Percentiles rank a stretch among this genome's conserved stretches.
Evolutionary conservation across 2,113 vertebrate genomes (phyloP).

Genomic region (Dolichotis patagonum): DNA sequence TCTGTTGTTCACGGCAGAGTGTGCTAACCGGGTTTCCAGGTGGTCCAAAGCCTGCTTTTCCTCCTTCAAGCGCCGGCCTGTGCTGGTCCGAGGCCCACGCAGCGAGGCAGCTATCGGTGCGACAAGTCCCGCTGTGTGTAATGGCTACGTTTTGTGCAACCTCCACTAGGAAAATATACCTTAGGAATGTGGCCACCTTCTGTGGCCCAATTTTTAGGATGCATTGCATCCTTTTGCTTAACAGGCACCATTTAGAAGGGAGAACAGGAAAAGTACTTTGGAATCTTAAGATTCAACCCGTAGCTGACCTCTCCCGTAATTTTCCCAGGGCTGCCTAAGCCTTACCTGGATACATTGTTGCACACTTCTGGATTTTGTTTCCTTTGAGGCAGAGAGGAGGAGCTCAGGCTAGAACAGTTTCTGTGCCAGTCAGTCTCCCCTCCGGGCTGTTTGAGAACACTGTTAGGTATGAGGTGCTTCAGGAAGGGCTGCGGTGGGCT

Average conservation of each 20-base stretch:
- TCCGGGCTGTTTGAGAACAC: not conserved
- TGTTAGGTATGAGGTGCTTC: rapidly evolving
- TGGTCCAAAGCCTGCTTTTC: not conserved
- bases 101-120: rapidly evolving
- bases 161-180: not conserved
- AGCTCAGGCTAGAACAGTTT: not conserved
- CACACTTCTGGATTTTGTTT: rapidly evolving
- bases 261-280: not conserved
- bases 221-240: rapidly evolving
- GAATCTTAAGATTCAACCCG: rapidly evolving
- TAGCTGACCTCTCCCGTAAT: rapidly evolving
- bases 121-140: rapidly evolving
- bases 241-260: rapidly evolving
- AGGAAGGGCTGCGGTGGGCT: rapidly evolving
- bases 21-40: rapidly evolving
- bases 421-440: too few species aligned
- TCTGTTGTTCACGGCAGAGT: not conserved
- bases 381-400: not conserved
- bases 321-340: not conserved
- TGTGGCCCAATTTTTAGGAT: rapidly evolving
- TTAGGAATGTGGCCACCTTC: not conserved
- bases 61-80: rapidly evolving
- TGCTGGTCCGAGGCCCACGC: rapidly evolving
- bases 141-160: rapidly evolving
- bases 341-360: not conserved